Conservation (phyloP, 2,113 vertebrate species). For the Odocoileus virginianus region DNA sequence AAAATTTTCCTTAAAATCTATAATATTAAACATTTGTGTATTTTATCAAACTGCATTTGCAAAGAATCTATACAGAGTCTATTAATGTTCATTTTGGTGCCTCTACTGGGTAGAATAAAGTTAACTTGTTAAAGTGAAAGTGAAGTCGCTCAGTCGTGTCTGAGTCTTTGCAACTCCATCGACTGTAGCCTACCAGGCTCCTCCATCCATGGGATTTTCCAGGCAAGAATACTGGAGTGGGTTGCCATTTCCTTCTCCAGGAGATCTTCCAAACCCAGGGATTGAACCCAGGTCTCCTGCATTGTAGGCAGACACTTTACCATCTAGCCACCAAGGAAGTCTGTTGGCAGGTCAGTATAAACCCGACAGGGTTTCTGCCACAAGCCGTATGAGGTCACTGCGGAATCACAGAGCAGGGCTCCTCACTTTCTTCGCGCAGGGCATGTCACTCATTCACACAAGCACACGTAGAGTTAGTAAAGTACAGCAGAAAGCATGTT, state of each 20-base stretch:
- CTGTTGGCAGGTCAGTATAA: background rate
- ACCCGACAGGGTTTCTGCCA: background rate
- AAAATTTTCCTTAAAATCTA: background rate
- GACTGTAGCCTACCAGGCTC: background rate
- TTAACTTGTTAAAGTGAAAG: background rate
- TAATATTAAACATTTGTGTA: background rate
- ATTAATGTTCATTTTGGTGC: background rate
- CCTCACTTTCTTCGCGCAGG: accelerated
- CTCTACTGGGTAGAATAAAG: background rate
- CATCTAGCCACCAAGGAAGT: background rate
- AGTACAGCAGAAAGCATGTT: background rate
- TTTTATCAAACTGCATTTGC: background rate
- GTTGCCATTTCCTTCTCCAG: background rate
- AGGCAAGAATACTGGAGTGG: background rate
- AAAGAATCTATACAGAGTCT: background rate
- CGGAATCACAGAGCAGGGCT: background rate
- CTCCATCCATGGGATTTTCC: background rate
- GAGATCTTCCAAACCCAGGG: background rate
- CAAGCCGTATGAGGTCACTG: background rate
- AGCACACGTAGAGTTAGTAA: background rate
- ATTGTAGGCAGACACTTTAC: accelerated
- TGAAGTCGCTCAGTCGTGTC: background rate
- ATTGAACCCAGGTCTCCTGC: background rate
- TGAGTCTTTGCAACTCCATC: accelerated
- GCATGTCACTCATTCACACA: background rate